Evolutionary conservation across 1,140 invertebrate species (phyloP).

Genomic region (Eueides isabella): DNA sequence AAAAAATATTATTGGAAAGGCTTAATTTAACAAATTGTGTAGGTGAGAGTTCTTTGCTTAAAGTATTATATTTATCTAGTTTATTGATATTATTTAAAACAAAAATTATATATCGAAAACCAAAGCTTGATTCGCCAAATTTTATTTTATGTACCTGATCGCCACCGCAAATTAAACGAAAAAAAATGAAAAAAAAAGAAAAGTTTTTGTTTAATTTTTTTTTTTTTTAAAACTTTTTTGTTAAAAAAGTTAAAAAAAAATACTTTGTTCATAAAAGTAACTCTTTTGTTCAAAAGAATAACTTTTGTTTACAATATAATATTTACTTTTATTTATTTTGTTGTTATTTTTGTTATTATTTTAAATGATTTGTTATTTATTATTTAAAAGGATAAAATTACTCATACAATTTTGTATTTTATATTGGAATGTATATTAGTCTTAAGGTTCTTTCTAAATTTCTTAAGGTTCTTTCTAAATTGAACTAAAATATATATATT

Average conservation of each 20-base stretch:
- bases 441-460: background rate
- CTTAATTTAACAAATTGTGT: no score
- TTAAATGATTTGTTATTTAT: slow-evolving; percentile 40
- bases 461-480: no score
- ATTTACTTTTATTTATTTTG: slow-evolving; percentile 10
- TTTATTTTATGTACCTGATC: slow-evolving; percentile 56
- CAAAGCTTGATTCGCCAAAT: slow-evolving; percentile 51
- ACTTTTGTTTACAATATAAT: background rate
- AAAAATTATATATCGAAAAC: slow-evolving; percentile 12
- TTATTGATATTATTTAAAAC: background rate
- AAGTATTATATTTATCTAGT: no score
- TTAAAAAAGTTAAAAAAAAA: no score
- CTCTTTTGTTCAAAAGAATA: no score
- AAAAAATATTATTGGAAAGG: no score
- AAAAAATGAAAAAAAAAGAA: no score
- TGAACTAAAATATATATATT: no score
- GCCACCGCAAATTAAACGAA: slow-evolving; percentile 36
- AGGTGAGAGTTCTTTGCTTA: no score
- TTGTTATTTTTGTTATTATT: slow-evolving; percentile 50
- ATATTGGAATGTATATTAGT: background rate
- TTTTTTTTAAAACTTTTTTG: no score
- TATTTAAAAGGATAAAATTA: slow-evolving; percentile 2
- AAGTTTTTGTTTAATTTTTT: no score
- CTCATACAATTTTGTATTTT: background rate
- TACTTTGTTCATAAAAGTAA: no score